Evolutionary conservation across 2,113 vertebrate species (phyloP).

Genomic region (Mandrillus leucophaeus): DNA sequence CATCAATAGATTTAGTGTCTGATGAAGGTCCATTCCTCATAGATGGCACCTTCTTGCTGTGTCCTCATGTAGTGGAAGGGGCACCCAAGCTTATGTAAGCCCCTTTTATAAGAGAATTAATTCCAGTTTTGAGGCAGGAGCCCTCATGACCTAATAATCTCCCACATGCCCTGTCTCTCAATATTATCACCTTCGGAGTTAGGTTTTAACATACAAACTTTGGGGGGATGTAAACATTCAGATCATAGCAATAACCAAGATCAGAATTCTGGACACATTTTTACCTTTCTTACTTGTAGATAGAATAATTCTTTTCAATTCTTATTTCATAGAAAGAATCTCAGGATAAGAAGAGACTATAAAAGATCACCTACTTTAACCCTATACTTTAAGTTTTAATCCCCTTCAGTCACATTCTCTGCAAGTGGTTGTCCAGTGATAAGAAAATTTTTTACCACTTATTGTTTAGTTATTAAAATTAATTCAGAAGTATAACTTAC

Average conservation of each 20-base stretch:
- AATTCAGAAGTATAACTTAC: conserved; percentile 1
- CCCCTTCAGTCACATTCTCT: not conserved
- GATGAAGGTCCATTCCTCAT: not conserved
- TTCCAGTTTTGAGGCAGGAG: not conserved
- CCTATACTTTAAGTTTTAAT: not conserved
- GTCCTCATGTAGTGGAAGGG: not conserved
- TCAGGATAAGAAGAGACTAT: not conserved
- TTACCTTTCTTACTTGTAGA: not conserved
- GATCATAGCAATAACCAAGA: not conserved
- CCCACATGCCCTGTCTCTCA: not conserved
- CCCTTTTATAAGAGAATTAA: not conserved
- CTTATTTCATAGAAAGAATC: not conserved
- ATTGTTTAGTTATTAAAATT: conserved; percentile 23
- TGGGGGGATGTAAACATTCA: not conserved
- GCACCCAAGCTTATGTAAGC: not conserved
- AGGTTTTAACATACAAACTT: not conserved
- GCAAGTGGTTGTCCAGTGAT: not conserved
- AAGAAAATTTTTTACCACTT: not conserved
- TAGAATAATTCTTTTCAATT: conserved; percentile 35
- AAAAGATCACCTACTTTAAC: not conserved
- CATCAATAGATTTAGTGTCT: not conserved
- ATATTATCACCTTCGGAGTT: not conserved
- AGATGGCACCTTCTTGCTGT: not conserved
- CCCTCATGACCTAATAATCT: not conserved
- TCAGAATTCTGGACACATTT: not conserved